These are phyloP conservation scores for Sitta europaea DNA, from an alignment of 2,113 vertebrate genomes.

Conservation along the genomic window DNA sequence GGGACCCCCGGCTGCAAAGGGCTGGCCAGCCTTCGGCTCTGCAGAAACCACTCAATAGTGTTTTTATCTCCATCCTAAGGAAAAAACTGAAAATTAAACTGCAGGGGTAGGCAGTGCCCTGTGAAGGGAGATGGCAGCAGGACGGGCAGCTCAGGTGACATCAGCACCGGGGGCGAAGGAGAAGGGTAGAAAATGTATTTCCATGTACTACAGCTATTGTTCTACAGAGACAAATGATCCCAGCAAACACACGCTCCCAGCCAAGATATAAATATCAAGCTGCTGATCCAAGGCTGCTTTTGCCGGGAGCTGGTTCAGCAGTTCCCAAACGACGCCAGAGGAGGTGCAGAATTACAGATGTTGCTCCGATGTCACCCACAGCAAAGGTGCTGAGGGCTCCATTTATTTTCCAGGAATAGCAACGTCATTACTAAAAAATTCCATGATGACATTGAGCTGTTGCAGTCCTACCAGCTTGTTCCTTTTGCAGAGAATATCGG, in stretches of 20 bases:
- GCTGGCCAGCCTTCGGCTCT: neutral
- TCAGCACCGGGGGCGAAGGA: neutral
- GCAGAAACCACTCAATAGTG: neutral
- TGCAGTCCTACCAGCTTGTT: neutral
- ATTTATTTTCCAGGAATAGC: slow-evolving; percentile 26
- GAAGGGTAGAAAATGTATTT: neutral
- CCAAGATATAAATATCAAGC: neutral
- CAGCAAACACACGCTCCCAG: neutral
- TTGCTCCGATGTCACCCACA: neutral
- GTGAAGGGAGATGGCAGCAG: neutral
- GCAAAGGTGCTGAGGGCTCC: slow-evolving; percentile 4
- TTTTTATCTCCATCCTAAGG: rapidly evolving
- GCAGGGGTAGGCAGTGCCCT: neutral
- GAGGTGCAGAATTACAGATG: slow-evolving; percentile 18
- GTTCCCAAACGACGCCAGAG: neutral
- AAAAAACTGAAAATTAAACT: neutral
- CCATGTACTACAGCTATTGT: neutral
- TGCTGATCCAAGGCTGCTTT: neutral
- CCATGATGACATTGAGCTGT: neutral
- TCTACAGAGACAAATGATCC: slow-evolving; percentile 27
- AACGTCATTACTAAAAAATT: neutral
- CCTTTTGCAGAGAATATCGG: neutral
- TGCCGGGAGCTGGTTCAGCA: neutral
- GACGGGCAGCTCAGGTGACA: neutral
- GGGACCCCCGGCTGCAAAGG: neutral